Percentiles rank a stretch among this genome's conserved stretches.
phyloP scores from a whole-genome alignment of 2,797 vertebrate genomes.

The Poecilia picta region DNA sequence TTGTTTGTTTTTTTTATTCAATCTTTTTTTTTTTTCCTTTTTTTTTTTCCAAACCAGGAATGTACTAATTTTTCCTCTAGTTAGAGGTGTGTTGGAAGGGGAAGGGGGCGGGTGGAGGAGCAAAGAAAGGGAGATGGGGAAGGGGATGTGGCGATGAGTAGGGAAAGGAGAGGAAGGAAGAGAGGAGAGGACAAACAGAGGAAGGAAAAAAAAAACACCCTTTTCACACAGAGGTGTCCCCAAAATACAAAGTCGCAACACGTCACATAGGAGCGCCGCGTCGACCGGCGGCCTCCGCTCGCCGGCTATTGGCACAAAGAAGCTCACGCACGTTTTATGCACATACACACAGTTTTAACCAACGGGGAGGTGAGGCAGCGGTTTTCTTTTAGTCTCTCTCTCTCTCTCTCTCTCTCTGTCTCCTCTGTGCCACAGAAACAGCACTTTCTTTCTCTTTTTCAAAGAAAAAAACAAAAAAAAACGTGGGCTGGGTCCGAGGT shows the following conservation, averaged over 20 bases:
- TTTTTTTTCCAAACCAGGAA: conserved; percentile 86
- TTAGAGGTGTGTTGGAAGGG: conserved; percentile 71
- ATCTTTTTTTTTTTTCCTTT: conserved; percentile 83
- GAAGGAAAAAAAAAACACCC: conserved; percentile 50
- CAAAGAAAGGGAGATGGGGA: conserved; percentile 5
- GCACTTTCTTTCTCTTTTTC: conserved; percentile 60
- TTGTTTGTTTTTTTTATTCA: conserved; percentile 84
- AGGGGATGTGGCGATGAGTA: conserved; percentile 57
- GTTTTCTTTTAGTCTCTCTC: conserved; percentile 14
- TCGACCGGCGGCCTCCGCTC: conserved; percentile 61
- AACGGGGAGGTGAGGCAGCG: conserved; percentile 59
- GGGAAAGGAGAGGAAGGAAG: conserved; percentile 59
- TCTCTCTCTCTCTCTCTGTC: conserved; percentile 7
- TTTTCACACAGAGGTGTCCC: conserved; percentile 75
- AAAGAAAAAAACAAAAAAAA: conserved; percentile 49
- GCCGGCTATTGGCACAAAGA: conserved; percentile 81
- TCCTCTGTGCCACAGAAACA: conserved; percentile 51
- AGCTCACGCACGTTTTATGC: conserved; percentile 60
- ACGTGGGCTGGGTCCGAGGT: conserved; percentile 41
- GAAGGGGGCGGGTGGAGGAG: neutral
- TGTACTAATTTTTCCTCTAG: conserved; percentile 83
- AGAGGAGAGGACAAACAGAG: conserved; percentile 61
- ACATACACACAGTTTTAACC: conserved; percentile 52
- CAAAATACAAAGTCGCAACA: conserved; percentile 80
- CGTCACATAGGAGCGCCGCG: conserved; percentile 71